Conservation (phyloP, 2,113 vertebrate genomes). For the Petromus typicus region DNA sequence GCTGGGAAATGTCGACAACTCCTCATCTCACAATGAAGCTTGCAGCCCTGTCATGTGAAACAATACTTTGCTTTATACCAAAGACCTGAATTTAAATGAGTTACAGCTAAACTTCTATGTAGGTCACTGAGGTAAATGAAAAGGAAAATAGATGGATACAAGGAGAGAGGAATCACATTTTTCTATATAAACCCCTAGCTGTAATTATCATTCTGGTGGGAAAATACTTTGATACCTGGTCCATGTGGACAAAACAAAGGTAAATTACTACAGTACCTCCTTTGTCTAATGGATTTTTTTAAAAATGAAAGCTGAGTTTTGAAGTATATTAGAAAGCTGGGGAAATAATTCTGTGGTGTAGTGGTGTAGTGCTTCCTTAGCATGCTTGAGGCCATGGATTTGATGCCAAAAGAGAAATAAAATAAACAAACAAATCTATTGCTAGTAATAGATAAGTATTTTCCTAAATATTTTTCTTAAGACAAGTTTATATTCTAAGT, state of each 20-base stretch:
- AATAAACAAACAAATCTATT: not conserved
- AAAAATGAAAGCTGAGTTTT: not conserved
- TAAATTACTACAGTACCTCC: not conserved
- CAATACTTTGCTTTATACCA: conserved; percentile 44
- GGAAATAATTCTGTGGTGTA: not conserved
- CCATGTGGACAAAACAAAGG: not conserved
- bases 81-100: conserved; percentile 60
- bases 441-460: not conserved
- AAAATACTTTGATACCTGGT: not conserved
- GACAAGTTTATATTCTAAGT: not conserved
- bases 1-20: conserved; percentile 61
- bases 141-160: not conserved
- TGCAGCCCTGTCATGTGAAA: conserved; percentile 54
- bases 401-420: not conserved
- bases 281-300: not conserved
- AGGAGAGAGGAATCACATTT: not conserved
- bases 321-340: not conserved
- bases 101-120: conserved; percentile 63
- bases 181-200: not conserved
- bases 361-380: not conserved
- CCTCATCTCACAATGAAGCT: conserved; percentile 29
- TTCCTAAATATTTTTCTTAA: conserved; percentile 5
- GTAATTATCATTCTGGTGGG: not conserved
- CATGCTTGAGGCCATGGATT: not conserved
- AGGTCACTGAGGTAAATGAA: conserved; percentile 39